A percentile compares a stretch with the other conserved stretches of the same genome.
Conservation (phyloP, 1,140 invertebrate genomes). For the Cherax destructor region DNA sequence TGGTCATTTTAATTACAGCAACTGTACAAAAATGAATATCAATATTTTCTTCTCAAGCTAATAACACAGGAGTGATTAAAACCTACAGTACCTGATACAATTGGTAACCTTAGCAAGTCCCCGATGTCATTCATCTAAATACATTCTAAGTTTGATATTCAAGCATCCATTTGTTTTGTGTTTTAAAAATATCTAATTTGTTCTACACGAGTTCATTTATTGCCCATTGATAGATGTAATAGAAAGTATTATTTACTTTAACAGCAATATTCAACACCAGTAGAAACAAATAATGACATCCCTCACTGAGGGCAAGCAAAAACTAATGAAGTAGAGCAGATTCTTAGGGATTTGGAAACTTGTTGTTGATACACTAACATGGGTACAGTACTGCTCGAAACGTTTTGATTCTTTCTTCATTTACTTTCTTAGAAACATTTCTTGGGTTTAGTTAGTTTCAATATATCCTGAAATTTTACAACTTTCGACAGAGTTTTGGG, state of each 20-base stretch:
- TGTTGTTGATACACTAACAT: neutral
- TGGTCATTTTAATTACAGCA: neutral
- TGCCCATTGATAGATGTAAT: neutral
- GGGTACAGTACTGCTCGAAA: too few species aligned
- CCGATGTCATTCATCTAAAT: neutral
- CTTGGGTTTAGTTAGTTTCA: too few species aligned
- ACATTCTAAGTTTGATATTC: neutral
- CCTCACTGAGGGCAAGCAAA: neutral
- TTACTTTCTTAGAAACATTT: too few species aligned
- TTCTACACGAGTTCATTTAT: neutral
- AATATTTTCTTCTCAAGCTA: neutral
- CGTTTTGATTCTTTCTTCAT: too few species aligned
- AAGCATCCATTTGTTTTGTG: neutral
- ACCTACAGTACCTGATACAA: neutral
- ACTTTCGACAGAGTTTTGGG: too few species aligned
- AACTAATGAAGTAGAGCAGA: neutral
- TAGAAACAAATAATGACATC: neutral
- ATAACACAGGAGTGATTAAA: neutral
- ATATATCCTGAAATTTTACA: too few species aligned
- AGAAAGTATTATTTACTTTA: neutral
- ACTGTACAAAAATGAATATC: neutral
- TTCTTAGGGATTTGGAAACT: neutral
- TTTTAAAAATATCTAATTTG: neutral
- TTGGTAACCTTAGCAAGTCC: constrained; percentile 13
- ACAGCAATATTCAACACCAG: neutral